Conservation (phyloP, 2,888 invertebrate species). For the Caenorhabditis wallacei region DNA sequence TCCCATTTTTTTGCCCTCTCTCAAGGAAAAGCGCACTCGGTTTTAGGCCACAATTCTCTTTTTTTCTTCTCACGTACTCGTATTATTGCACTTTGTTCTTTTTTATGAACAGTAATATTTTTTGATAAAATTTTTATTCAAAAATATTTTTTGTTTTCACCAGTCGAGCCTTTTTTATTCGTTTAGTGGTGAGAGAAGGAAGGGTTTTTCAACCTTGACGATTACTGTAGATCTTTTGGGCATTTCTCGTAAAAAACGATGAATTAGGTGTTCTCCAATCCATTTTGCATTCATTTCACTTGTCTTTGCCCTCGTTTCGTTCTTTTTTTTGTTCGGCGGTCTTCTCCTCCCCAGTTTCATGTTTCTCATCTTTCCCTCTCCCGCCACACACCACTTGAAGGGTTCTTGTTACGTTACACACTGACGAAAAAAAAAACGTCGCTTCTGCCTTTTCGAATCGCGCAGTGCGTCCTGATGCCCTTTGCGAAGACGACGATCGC, state of each 20-base stretch:
- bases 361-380: slow-evolving; percentile 28
- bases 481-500: neutral
- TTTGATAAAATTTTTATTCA: neutral
- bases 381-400: slow-evolving; percentile 13
- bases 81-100: neutral
- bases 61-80: neutral
- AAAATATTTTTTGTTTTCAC: neutral
- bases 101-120: neutral
- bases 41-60: slow-evolving; percentile 29
- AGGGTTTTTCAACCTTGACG: slow-evolving; percentile 25
- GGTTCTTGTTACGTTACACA: slow-evolving; percentile 41
- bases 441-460: neutral
- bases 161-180: neutral
- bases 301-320: neutral
- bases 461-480: neutral
- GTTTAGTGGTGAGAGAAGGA: neutral
- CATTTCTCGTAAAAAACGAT: slow-evolving; percentile 20
- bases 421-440: neutral
- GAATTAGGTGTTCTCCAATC: slow-evolving; percentile 41
- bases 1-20: neutral
- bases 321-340: slow-evolving; percentile 3
- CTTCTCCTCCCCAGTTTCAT: slow-evolving; percentile 5
- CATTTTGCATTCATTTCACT: neutral
- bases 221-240: slow-evolving; percentile 9
- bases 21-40: slow-evolving; percentile 25